phyloP scores from a whole-genome alignment of 2,888 invertebrate species.

The Hoplodrina ambigua region DNA sequence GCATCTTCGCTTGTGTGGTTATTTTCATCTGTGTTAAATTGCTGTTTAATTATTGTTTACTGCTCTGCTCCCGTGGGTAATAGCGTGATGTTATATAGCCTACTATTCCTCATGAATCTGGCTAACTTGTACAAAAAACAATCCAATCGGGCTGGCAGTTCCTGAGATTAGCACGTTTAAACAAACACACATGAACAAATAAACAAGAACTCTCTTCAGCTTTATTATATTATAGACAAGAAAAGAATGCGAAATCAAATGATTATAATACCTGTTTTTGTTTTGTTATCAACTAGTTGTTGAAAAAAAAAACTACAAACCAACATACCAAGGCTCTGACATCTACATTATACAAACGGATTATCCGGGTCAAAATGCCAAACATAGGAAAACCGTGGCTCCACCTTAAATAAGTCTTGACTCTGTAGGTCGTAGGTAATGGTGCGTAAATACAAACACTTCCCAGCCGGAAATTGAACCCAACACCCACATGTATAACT shows the following conservation, averaged over 20 bases:
- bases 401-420: constrained; percentile 67
- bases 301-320: not conserved
- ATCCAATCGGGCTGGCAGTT: no score
- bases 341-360: constrained; percentile 12
- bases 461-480: constrained; percentile 73
- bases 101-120: no score
- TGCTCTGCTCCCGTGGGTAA: no score
- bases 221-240: no score
- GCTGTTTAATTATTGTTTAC: no score
- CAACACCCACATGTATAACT: constrained; percentile 60
- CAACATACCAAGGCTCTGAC: constrained; percentile 8
- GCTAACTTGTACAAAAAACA: no score
- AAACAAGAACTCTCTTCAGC: no score
- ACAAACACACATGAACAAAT: no score
- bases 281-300: constrained; percentile 11
- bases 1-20: no score
- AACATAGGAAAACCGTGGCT: constrained; percentile 50
- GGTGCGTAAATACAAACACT: constrained; percentile 73
- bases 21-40: no score
- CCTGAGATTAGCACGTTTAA: no score
- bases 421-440: constrained; percentile 69
- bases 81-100: no score
- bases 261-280: not conserved
- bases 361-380: constrained; percentile 53
- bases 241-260: not conserved